These are phyloP conservation scores for Drosophila gunungcola DNA, from an alignment of 1,140 invertebrate genomes.

Conservation along the genomic window DNA sequence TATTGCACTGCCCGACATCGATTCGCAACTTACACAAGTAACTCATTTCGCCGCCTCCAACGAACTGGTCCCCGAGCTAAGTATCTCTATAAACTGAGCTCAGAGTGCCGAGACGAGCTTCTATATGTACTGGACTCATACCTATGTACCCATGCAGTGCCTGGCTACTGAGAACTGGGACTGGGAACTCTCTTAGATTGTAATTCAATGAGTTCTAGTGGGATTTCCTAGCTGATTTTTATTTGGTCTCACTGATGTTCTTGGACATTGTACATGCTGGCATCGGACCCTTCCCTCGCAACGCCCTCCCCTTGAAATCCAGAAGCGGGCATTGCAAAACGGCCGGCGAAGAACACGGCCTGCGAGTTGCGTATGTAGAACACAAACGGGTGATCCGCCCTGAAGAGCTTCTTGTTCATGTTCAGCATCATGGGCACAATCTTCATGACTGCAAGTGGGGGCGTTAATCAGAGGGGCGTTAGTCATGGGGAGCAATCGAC, in stretches of 20 bases:
- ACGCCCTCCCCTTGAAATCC: not conserved
- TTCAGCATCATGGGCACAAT: conserved; percentile 73
- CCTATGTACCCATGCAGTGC: not conserved
- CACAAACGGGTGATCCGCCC: conserved; percentile 77
- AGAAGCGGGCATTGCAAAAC: conserved; percentile 34
- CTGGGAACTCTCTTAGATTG: conserved; percentile 15
- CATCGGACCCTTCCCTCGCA: not conserved
- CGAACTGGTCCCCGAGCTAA: conserved; percentile 14
- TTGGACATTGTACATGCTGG: conserved; percentile 3
- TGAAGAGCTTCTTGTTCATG: conserved; percentile 66
- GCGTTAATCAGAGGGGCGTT: not conserved
- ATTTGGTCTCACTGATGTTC: conserved; percentile 14
- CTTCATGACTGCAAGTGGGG: conserved; percentile 62
- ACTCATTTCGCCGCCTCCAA: conserved; percentile 14
- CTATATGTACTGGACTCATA: conserved; percentile 14
- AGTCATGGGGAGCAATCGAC: too few relatives aligned
- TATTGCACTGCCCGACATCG: not conserved
- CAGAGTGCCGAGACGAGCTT: conserved; percentile 8
- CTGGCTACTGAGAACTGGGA: conserved; percentile 13
- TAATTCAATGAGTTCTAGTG: conserved; percentile 21
- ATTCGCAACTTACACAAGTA: conserved; percentile 34
- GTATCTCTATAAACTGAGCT: conserved; percentile 13
- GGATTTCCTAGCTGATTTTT: conserved; percentile 23
- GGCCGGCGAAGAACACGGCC: conserved; percentile 70
- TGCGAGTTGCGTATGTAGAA: conserved; percentile 65